Percentiles rank a stretch among this genome's conserved stretches.
Conservation (phyloP, 2,888 invertebrate species). For the Conus canariensis region DNA sequence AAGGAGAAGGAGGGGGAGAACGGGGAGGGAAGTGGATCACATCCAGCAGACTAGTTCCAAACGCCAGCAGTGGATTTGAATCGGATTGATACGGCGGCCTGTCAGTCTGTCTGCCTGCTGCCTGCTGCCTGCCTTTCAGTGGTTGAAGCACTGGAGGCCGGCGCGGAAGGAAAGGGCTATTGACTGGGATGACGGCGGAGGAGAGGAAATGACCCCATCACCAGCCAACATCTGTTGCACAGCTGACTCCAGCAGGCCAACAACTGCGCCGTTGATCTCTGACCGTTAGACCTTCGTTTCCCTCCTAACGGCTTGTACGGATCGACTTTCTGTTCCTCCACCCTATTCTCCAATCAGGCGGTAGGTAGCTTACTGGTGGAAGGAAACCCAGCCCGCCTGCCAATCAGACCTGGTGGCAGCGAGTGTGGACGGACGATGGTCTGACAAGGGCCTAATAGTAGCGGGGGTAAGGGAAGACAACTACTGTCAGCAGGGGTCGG, state of each 20-base stretch:
- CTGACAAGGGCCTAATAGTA: neutral
- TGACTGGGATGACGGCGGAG: no score
- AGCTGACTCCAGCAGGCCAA: neutral
- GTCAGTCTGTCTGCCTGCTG: no score
- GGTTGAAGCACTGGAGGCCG: no score
- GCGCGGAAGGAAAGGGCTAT: no score
- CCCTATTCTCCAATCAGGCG: neutral
- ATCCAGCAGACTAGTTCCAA: no score
- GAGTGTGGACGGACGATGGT: neutral
- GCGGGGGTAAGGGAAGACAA: neutral
- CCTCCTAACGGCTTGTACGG: neutral
- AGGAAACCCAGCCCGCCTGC: neutral
- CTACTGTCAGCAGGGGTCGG: neutral
- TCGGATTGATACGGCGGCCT: no score
- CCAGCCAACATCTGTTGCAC: slow-evolving; percentile 1
- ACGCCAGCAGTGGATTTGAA: no score
- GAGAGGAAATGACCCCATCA: no score
- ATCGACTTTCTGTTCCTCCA: neutral
- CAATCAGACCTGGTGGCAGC: neutral
- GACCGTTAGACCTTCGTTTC: neutral
- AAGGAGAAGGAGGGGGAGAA: no score
- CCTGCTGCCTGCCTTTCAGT: no score
- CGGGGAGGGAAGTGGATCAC: no score
- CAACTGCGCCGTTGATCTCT: neutral
- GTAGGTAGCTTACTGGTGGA: neutral